These are phyloP conservation scores for Orchestes rusci DNA, from an alignment of 2,888 invertebrate genomes.

Conservation along the genomic window DNA sequence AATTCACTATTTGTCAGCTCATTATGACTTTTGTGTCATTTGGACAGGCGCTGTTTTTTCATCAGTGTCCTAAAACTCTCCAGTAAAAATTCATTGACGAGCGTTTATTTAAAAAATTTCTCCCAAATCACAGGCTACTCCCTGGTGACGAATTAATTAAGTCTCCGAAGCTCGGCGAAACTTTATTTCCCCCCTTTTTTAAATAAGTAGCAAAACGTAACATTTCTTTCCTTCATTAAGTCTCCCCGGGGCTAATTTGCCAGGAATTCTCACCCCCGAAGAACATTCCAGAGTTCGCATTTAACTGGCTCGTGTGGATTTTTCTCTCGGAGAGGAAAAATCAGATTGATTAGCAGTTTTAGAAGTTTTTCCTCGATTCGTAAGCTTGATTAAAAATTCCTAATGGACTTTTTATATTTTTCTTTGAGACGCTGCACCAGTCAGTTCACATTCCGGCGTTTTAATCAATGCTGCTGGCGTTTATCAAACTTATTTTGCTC, in stretches of 20 bases:
- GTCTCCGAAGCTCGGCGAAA: conserved; percentile 37
- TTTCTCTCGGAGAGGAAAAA: conserved; percentile 29
- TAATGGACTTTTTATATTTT: conserved; percentile 32
- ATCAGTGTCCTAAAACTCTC: no score
- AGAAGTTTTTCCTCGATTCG: conserved; percentile 28
- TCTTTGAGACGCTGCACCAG: conserved; percentile 16
- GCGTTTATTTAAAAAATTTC: conserved; percentile 41
- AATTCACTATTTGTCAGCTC: no score
- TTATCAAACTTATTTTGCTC: no score
- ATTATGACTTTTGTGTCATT: no score
- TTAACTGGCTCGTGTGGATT: conserved; percentile 30
- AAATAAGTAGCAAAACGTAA: conserved; percentile 46
- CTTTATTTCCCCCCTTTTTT: conserved; percentile 35
- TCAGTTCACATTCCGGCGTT: no score
- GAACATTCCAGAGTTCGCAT: conserved; percentile 41
- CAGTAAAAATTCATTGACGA: conserved; percentile 40
- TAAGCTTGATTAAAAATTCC: conserved; percentile 38
- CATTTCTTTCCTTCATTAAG: conserved; percentile 47
- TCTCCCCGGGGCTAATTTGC: conserved; percentile 45
- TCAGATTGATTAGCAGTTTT: conserved; percentile 38
- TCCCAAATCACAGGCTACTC: conserved; percentile 33
- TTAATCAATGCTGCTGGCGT: no score
- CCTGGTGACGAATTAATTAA: conserved; percentile 46
- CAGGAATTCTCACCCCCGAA: conserved; percentile 43
- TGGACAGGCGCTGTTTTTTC: no score